Evolutionary conservation across 2,113 vertebrate species (phyloP).

Genomic region (Redunca redunca): DNA sequence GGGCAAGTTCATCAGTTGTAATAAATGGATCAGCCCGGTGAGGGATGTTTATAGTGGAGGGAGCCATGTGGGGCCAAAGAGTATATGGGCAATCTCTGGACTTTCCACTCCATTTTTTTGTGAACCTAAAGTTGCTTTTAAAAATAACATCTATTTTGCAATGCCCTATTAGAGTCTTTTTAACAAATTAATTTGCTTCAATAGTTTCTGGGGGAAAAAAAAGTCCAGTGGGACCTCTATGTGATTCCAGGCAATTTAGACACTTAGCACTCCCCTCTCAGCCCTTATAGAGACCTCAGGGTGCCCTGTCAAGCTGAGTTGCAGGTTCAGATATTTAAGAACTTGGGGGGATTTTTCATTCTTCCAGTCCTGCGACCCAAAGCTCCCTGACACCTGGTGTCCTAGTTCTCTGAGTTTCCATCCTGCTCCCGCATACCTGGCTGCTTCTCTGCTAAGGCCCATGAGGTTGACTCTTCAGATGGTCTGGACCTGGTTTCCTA

Average conservation of each 20-base stretch:
- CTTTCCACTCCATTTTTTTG: neutral
- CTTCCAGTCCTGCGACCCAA: neutral
- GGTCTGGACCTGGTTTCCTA: neutral
- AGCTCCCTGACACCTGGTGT: neutral
- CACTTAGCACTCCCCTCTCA: neutral
- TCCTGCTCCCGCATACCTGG: neutral
- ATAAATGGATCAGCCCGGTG: neutral
- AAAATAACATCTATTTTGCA: neutral
- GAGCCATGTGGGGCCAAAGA: accelerated
- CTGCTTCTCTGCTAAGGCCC: neutral
- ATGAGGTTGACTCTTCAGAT: neutral
- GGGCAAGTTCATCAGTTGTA: neutral
- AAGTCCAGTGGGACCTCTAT: neutral
- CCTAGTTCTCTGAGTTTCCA: neutral
- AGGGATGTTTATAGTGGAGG: neutral
- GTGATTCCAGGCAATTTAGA: neutral
- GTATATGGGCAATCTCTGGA: neutral
- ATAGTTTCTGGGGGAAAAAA: neutral
- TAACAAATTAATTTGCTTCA: neutral
- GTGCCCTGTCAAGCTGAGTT: neutral
- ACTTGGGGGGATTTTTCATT: neutral
- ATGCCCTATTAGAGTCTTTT: neutral
- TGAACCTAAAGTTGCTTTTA: neutral
- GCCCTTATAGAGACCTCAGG: neutral
- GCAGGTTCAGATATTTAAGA: neutral